Evolutionary conservation across 2,797 vertebrate genomes (phyloP), one percentile per base, ranked within the genome.

Genomic region (Heliangelus exortis): DNA sequence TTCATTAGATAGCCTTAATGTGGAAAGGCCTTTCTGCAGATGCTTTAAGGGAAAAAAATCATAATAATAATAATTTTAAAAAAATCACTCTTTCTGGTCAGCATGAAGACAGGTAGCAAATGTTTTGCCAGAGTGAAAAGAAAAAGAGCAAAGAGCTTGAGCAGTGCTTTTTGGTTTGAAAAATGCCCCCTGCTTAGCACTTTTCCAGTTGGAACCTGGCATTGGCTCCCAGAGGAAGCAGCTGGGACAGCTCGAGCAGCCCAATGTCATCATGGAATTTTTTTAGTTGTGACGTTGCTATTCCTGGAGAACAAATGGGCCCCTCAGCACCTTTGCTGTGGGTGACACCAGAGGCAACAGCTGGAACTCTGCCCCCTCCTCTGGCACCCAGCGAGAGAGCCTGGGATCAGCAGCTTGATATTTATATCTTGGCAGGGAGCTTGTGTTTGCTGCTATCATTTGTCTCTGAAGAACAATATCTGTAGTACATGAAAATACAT

Each of bases 391-490:
- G 68, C 62, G 28, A 26, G 19, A 75, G 73, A 85, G 87, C 69
- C 29, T 59, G 47, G 94, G 89, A 55, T 77, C 90, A 92, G 95
- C 92, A 96, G 82, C 67, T 34, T 18, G 91, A 50, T 94, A 91
- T 95, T 91, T 89, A 73, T 86, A 74, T 83, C 75, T 8, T 66
- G 65, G 63, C 69, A 94, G 51, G 63, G 45, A 50, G 47, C 61
- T 39, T 45, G 69, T 48, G 33, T 86, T 55, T 68, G 41, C 61
- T 87, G 39, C 6, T 48, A 33, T 92, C 80, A 15, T 93, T 73
- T 83, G 71, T 95, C 91, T 95, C 73, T 65, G 65, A 92, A 95
- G 58, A 97, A 82, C 93, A 84, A 74, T 81, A 89, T 89, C 93
- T 90, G 79, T 77, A 53, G 18, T 82, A 88, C 43, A 75, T 4